Conservation (phyloP, 2,113 vertebrate genomes). For the Equus quagga region DNA sequence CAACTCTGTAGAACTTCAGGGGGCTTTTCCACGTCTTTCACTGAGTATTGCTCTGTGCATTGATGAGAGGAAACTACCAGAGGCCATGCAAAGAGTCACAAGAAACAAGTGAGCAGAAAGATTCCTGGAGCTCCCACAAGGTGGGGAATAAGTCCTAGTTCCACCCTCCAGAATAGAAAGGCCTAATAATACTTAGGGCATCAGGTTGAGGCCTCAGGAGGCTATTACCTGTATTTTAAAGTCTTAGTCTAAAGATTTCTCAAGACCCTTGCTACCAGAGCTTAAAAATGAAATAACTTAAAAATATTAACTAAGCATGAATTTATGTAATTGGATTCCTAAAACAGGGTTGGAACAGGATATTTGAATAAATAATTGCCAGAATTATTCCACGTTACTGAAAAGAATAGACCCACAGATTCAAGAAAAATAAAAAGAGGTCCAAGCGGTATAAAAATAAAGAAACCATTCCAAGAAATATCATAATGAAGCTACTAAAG, state of each 20-base stretch:
- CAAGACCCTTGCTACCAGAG: neutral
- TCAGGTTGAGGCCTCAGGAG: neutral
- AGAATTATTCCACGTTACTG: neutral
- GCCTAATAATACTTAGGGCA: neutral
- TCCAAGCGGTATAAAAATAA: neutral
- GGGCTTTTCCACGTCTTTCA: neutral
- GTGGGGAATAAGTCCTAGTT: neutral
- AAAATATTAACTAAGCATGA: neutral
- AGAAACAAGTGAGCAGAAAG: neutral
- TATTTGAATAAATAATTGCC: neutral
- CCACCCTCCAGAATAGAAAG: rapidly evolving
- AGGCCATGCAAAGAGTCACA: neutral
- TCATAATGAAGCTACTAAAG: neutral
- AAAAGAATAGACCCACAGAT: neutral
- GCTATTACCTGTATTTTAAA: too few relatives aligned
- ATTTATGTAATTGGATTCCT: neutral
- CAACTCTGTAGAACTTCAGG: neutral
- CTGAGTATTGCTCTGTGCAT: neutral
- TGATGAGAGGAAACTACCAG: neutral
- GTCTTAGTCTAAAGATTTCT: neutral
- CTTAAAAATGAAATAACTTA: neutral
- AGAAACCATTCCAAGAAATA: neutral
- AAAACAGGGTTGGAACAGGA: neutral
- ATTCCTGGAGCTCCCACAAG: neutral
- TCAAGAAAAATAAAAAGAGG: neutral